A percentile compares a stretch with the other conserved stretches of the same genome.
Conservation (phyloP, 2,797 vertebrate genomes). For the Lepus townsendii region DNA sequence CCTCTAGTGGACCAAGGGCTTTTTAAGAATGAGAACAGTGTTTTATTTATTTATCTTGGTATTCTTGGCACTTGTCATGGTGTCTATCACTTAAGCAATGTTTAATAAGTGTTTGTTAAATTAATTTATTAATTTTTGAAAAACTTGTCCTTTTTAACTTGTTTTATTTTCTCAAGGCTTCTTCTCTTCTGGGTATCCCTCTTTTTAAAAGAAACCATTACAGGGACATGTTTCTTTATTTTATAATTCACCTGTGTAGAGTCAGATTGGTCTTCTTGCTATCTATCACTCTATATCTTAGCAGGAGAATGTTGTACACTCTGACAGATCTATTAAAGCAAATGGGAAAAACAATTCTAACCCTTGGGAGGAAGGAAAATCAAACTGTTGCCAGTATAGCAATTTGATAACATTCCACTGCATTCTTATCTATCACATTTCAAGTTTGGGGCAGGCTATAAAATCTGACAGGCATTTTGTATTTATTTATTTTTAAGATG, state of each 20-base stretch:
- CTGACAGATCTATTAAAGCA: background rate
- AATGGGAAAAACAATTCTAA: constrained; percentile 42
- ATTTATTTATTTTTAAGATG: background rate
- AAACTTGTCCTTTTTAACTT: background rate
- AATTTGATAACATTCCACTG: constrained; percentile 46
- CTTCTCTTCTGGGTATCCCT: background rate
- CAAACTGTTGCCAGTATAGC: background rate
- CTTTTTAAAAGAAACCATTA: background rate
- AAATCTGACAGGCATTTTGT: constrained; percentile 8
- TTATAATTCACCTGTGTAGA: background rate
- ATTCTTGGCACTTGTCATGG: background rate
- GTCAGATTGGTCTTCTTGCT: background rate
- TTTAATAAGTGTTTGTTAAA: background rate
- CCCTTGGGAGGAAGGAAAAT: constrained; percentile 55
- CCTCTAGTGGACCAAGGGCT: background rate
- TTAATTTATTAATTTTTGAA: constrained; percentile 35
- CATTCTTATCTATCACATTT: constrained; percentile 42
- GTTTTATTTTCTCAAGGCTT: constrained; percentile 30
- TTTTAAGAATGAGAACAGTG: background rate
- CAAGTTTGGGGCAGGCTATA: background rate
- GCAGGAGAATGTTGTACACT: background rate
- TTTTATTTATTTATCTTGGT: background rate
- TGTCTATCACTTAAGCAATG: background rate
- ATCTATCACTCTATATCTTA: constrained; percentile 8
- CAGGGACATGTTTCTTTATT: background rate